These are phyloP conservation scores for Zoanthus sansibaricus DNA, from an alignment of 92 coral and sea anemone species.

Conservation along the genomic window DNA sequence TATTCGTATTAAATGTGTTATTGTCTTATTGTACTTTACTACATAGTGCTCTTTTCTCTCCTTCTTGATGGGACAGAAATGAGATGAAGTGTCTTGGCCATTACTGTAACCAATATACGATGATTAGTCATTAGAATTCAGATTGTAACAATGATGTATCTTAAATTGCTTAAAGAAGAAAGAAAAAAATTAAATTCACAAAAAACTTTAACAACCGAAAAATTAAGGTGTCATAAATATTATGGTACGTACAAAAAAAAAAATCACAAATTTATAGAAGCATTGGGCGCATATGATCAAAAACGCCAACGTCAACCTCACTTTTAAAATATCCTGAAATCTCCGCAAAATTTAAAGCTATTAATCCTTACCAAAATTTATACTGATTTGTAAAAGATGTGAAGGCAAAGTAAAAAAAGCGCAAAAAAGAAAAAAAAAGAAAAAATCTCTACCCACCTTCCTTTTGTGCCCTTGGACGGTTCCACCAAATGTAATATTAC, in stretches of 20 bases:
- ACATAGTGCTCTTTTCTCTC: conserved; percentile 57
- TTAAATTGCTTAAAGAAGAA: too few relatives aligned
- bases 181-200: too few relatives aligned
- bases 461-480: not conserved
- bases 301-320: too few relatives aligned
- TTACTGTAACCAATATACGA: not conserved
- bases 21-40: conserved; percentile 49
- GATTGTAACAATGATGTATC: not conserved
- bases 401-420: not conserved
- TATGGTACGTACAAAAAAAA: too few relatives aligned
- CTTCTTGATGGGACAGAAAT: conserved; percentile 67
- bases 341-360: too few relatives aligned
- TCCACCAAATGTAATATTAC: not conserved
- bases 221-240: too few relatives aligned
- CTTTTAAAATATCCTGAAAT: too few relatives aligned
- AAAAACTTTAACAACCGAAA: too few relatives aligned
- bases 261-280: too few relatives aligned
- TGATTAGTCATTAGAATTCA: not conserved
- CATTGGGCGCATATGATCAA: too few relatives aligned
- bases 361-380: too few relatives aligned
- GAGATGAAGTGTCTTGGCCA: not conserved
- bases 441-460: not conserved
- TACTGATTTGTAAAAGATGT: too few relatives aligned
- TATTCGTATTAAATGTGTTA: conserved; percentile 52
- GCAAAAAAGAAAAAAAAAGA: not conserved